Evolutionary conservation across 2,797 vertebrate genomes (phyloP), one percentile per base, ranked within the genome.

Genomic region (Knipowitschia caucasica): DNA sequence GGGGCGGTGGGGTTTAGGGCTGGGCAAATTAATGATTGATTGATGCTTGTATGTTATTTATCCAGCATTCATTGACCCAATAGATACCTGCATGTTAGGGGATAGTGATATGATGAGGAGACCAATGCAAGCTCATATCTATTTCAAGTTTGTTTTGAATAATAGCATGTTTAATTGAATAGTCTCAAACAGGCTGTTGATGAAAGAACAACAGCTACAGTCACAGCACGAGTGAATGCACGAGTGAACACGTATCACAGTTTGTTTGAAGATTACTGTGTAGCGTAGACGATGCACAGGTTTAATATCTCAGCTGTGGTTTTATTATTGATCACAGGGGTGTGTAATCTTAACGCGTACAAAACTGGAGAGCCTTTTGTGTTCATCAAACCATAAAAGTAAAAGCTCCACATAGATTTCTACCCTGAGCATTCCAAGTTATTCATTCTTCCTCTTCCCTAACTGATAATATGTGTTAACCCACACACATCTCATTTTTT

Each of bases 301-400:
- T 77, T 80, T 78, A 73, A 80, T 79, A 73, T 53, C 63, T 58
- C 43, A 61, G 59, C 60, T 74, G 78, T 82, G 70, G 67, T 57
- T 74, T 80, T 83, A 79, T 83, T 82, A 65, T 75, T 73, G 72
- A 61, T 71, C 59, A 67, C 56, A 20, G 55, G 30, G 51, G 50
- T 53, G 54, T 29, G 56, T 56, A 67, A 56, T 29, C 31, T 24
- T 36, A 35, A 50, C 36, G 30, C 20, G 14, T 39, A 45, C 42
- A 72, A 45, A 70, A 62, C 61, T 27, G 18, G 53, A 70, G 71
- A 67, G 59, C 56, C 62, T 1, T 50, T 50, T 67, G 63, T 9
- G 39, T n/a, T 11, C 23, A 7, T 53, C 56, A 38, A 69, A 44
- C 72, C 43, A 70, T 88, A 78, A 86, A 83, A 83, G 50, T 69